Evolutionary conservation across 1,140 invertebrate genomes (phyloP).

Genomic region (Vollenhovia emeryi): DNA sequence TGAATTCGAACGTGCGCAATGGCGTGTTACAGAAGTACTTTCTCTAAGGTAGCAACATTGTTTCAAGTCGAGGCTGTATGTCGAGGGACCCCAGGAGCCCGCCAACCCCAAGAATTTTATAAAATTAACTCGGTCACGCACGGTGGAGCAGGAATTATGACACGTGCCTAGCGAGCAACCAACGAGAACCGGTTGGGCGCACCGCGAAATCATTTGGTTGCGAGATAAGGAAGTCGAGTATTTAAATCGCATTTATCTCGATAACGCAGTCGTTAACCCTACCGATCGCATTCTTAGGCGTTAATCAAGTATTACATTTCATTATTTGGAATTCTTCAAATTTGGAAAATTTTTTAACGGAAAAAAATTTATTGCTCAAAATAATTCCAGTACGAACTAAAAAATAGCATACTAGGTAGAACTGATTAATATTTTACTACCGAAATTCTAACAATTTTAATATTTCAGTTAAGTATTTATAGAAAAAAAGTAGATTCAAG

Average conservation of each 20-base stretch:
- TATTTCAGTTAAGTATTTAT: not conserved
- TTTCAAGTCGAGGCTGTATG: slow-evolving; percentile 7
- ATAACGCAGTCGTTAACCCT: slow-evolving; percentile 17
- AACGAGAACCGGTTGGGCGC: slow-evolving; percentile 60
- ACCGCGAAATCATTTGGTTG: slow-evolving; percentile 28
- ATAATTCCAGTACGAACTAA: not conserved
- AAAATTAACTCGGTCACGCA: slow-evolving; percentile 66
- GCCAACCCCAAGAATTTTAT: slow-evolving; percentile 45
- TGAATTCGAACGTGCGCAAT: slow-evolving; percentile 10
- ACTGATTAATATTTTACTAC: not conserved
- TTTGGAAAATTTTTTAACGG: not conserved
- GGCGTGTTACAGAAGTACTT: slow-evolving; percentile 45
- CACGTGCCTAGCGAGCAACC: slow-evolving; percentile 62
- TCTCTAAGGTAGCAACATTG: slow-evolving; percentile 38
- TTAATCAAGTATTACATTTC: not conserved
- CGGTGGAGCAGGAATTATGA: slow-evolving; percentile 56
- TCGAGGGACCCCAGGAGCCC: not conserved
- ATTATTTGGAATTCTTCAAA: not conserved
- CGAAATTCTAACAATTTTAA: not conserved
- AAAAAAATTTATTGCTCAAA: not conserved
- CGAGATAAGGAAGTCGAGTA: slow-evolving; percentile 35
- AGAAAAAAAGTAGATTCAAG: not conserved
- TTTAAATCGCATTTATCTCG: slow-evolving; percentile 30
- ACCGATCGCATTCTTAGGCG: slow-evolving; percentile 2
- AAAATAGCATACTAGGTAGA: not conserved